A percentile compares a stretch with the other conserved stretches of the same genome.
These are phyloP conservation scores for Eilema griseolum DNA, from an alignment of 2,888 invertebrate genomes.

Conservation along the genomic window DNA sequence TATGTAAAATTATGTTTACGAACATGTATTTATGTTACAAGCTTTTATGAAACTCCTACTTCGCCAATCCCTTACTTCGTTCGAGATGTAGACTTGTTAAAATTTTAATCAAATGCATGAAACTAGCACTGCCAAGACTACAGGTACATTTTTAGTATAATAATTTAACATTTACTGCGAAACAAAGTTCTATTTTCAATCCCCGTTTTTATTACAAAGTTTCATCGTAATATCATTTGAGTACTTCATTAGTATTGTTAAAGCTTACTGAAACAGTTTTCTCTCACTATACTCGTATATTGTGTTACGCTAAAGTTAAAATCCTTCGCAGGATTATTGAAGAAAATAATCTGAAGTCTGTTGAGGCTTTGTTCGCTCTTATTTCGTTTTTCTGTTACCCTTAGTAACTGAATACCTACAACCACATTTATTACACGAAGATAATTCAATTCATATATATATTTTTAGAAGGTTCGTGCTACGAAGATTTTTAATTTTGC, in stretches of 20 bases:
- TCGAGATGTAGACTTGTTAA: no score
- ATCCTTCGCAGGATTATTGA: neutral
- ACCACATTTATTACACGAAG: neutral
- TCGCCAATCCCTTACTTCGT: no score
- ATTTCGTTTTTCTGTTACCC: neutral
- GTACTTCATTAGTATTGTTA: neutral
- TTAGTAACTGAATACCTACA: neutral
- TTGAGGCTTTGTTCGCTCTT: neutral
- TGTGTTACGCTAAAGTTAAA: neutral
- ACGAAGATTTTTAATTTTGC: no score
- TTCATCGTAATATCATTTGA: neutral
- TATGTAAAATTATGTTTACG: no score
- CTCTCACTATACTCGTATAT: neutral
- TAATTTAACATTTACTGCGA: neutral
- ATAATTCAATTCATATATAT: no score
- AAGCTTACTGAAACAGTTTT: neutral
- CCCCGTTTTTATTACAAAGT: neutral
- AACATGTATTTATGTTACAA: no score
- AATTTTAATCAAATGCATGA: no score
- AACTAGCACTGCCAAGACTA: no score
- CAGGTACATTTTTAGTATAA: no score
- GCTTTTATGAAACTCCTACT: no score
- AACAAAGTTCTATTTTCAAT: neutral
- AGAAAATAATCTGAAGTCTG: neutral
- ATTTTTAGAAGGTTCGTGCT: no score